Percentiles rank a stretch among this genome's conserved stretches.
Conservation (phyloP, 2,888 invertebrate genomes). For the Caenorhabditis panamensis region DNA sequence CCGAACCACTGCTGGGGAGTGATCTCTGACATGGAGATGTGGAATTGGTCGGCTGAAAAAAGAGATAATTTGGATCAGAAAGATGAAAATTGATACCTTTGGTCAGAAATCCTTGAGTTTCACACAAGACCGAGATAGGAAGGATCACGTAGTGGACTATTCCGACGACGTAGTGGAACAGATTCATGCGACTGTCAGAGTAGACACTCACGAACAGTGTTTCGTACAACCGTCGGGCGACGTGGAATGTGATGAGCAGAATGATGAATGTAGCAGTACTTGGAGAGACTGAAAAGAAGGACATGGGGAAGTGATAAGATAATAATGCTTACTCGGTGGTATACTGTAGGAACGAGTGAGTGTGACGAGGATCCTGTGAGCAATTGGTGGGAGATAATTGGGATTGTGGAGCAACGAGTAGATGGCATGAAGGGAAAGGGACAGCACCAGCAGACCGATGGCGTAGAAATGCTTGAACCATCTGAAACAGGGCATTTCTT, state of each 20-base stretch:
- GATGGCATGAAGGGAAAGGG: slow-evolving; percentile 15
- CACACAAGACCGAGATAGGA: slow-evolving; percentile 77
- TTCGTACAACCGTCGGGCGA: slow-evolving; percentile 87
- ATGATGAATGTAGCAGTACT: slow-evolving; percentile 58
- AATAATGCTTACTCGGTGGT: slow-evolving; percentile 46
- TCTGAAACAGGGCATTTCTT: slow-evolving; percentile 54
- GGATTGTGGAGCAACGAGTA: slow-evolving; percentile 31
- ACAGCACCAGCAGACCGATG: slow-evolving; percentile 26
- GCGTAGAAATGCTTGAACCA: slow-evolving; percentile 77
- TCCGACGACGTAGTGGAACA: slow-evolving; percentile 88
- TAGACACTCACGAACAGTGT: slow-evolving; percentile 89
- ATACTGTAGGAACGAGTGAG: slow-evolving; percentile 41
- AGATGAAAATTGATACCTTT: not conserved
- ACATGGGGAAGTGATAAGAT: not conserved
- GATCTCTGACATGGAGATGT: slow-evolving; percentile 38
- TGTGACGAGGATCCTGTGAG: slow-evolving; percentile 11
- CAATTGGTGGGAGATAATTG: slow-evolving; percentile 5
- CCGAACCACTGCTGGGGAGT: slow-evolving; percentile 74
- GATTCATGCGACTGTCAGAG: slow-evolving; percentile 88
- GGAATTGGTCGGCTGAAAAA: slow-evolving; percentile 13
- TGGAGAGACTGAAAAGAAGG: slow-evolving; percentile 59
- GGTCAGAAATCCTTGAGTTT: slow-evolving; percentile 74
- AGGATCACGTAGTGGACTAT: slow-evolving; percentile 86
- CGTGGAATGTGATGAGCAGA: slow-evolving; percentile 81
- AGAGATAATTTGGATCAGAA: not conserved